These are phyloP conservation scores for Parnassius glacialis DNA, from an alignment of 2,888 invertebrate genomes.

Conservation along the genomic window DNA sequence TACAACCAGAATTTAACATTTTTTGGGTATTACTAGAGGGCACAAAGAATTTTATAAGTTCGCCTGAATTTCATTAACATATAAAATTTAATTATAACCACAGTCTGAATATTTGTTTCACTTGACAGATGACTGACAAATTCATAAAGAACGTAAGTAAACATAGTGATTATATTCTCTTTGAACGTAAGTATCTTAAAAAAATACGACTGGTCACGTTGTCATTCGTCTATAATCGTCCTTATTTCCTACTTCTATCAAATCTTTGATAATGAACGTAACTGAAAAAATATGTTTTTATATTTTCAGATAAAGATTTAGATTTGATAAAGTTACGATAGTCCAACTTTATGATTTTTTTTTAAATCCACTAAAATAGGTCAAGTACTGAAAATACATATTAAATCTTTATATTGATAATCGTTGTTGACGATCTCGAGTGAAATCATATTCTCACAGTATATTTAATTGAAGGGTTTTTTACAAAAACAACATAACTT, in stretches of 20 bases:
- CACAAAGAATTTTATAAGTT: slow-evolving; percentile 1
- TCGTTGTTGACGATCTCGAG: too few relatives aligned
- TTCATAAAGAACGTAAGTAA: not conserved
- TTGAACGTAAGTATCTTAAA: not conserved
- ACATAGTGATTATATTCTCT: too few relatives aligned
- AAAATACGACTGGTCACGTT: too few relatives aligned
- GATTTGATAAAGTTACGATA: slow-evolving; percentile 12
- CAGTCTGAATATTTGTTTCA: not conserved
- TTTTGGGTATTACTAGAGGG: not conserved
- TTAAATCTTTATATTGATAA: too few relatives aligned
- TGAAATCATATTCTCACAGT: too few relatives aligned
- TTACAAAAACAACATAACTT: too few relatives aligned
- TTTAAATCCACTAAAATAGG: slow-evolving; percentile 2
- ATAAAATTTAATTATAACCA: not conserved
- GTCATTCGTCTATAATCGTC: too few relatives aligned
- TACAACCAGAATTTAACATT: slow-evolving; percentile 2
- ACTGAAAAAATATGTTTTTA: too few relatives aligned
- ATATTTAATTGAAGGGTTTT: too few relatives aligned
- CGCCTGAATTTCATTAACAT: not conserved
- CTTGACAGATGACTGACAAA: slow-evolving; percentile 5
- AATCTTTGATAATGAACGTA: too few relatives aligned
- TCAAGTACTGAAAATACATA: slow-evolving; percentile 5
- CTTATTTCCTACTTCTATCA: too few relatives aligned
- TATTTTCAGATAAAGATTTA: too few relatives aligned
- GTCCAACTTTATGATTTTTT: not conserved